Evolutionary conservation across 2,888 invertebrate genomes (phyloP).

Genomic region (Heliconius sara): DNA sequence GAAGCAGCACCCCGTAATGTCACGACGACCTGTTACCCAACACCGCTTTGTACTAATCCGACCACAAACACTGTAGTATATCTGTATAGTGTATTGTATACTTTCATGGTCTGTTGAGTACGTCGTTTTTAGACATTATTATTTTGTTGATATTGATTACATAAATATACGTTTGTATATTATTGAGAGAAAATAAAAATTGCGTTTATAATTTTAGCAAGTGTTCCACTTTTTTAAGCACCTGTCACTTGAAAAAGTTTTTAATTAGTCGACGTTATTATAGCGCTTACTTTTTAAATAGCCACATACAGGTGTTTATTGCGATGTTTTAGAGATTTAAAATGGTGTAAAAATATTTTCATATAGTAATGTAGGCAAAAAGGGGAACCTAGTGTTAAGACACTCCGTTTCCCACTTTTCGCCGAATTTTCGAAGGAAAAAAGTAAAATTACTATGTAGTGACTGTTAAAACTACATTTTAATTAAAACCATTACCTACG

Average conservation of each 20-base stretch:
- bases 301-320: background rate
- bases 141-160: conserved; percentile 36
- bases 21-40: conserved; percentile 59
- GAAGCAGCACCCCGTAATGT: conserved; percentile 52
- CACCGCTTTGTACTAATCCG: conserved; percentile 51
- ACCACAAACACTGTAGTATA: conserved; percentile 56
- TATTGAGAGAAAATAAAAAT: background rate
- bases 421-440: no score
- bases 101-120: conserved; percentile 64
- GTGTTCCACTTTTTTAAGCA: background rate
- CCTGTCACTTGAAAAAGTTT: background rate
- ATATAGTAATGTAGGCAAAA: no score
- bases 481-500: background rate
- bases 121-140: conserved; percentile 46
- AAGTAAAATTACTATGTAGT: background rate
- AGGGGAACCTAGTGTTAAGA: no score
- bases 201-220: background rate
- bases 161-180: background rate
- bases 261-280: conserved; percentile 16
- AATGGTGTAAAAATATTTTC: background rate
- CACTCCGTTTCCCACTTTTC: no score
- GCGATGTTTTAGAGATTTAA: conserved; percentile 1
- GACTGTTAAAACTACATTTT: background rate
- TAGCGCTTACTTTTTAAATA: background rate
- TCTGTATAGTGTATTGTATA: conserved; percentile 51